Conservation (phyloP, 2,113 vertebrate species). For the Sprattus sprattus region DNA sequence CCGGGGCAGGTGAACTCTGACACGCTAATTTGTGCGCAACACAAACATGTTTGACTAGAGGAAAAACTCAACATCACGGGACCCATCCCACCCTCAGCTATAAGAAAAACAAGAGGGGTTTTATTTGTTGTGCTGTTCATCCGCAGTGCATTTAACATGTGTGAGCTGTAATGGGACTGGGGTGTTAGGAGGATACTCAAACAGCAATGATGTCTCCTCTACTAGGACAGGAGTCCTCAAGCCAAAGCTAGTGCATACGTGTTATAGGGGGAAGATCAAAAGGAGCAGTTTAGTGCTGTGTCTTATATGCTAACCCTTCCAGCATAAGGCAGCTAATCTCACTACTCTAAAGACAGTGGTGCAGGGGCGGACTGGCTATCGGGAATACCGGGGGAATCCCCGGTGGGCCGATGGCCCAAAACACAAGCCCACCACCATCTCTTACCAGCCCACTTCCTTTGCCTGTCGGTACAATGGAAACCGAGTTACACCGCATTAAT, state of each 20-base stretch:
- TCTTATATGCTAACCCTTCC: background rate
- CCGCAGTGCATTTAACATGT: background rate
- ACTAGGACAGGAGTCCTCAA: background rate
- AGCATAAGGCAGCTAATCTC: background rate
- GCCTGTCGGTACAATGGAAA: no score
- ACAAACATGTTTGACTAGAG: background rate
- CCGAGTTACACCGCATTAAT: no score
- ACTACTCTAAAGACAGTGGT: background rate
- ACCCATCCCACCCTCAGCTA: background rate
- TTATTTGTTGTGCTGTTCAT: background rate
- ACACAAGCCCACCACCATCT: no score
- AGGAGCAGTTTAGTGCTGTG: background rate
- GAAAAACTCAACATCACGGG: background rate
- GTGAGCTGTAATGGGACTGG: background rate
- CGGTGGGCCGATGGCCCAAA: no score
- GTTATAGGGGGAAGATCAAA: background rate
- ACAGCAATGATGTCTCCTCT: background rate
- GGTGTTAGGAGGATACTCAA: background rate
- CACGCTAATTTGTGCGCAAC: background rate
- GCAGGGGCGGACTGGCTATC: no score
- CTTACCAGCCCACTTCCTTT: no score
- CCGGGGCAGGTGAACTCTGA: background rate
- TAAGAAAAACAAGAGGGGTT: background rate
- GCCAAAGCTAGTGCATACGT: background rate
- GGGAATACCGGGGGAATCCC: no score